A percentile compares a stretch with the other conserved stretches of the same genome.
Conservation (phyloP, 2,113 vertebrate species). For the Melospiza georgiana region DNA sequence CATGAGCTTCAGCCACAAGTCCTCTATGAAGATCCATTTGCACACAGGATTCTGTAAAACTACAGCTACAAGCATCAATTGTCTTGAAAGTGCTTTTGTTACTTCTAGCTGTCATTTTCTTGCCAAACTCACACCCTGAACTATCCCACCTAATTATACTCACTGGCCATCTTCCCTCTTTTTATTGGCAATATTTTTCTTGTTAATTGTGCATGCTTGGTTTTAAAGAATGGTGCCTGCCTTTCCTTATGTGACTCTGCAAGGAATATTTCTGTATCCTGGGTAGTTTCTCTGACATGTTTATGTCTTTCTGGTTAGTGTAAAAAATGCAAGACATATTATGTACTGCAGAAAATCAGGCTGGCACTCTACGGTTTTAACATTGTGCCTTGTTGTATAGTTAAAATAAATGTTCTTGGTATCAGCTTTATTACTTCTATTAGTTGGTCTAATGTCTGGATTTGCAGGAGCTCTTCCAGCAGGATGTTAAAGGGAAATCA, state of each 20-base stretch:
- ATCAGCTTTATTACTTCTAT: slow-evolving; percentile 57
- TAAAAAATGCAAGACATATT: slow-evolving; percentile 57
- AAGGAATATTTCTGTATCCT: slow-evolving; percentile 63
- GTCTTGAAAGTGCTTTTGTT: slow-evolving; percentile 30
- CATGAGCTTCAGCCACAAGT: not conserved
- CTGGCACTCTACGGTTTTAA: slow-evolving; percentile 46
- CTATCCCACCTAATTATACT: slow-evolving; percentile 59
- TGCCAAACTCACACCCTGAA: slow-evolving; percentile 19
- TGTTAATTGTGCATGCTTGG: slow-evolving; percentile 55
- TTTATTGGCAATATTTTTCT: slow-evolving; percentile 68
- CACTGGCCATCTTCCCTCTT: slow-evolving; percentile 45
- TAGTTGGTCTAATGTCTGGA: slow-evolving; percentile 3
- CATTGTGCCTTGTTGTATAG: slow-evolving; percentile 43
- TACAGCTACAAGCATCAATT: not conserved
- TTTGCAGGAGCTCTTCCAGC: not conserved
- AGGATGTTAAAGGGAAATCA: slow-evolving; percentile 42
- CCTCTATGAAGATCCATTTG: not conserved
- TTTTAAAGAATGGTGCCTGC: slow-evolving; percentile 54
- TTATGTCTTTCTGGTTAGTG: slow-evolving; percentile 65
- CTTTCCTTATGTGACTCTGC: slow-evolving; percentile 24
- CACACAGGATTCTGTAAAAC: not conserved
- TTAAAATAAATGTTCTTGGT: slow-evolving; percentile 64
- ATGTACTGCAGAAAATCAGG: slow-evolving; percentile 31
- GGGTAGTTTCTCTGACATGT: slow-evolving; percentile 59
- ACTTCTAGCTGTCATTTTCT: not conserved